Conservation (phyloP, 1,140 invertebrate species). For the Cydia amplana region DNA sequence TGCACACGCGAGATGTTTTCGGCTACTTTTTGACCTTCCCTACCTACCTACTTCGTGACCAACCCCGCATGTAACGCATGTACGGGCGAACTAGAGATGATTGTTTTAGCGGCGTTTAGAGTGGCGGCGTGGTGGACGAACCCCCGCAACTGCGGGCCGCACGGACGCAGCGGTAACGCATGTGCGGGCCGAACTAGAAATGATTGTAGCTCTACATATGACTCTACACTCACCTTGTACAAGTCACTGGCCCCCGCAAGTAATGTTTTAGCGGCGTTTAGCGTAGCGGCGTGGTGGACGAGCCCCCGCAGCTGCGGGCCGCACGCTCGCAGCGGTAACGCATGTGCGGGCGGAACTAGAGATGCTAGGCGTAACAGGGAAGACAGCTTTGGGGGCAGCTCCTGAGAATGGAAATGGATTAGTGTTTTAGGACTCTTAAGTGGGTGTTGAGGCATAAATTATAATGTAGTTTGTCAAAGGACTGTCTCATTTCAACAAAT, state of each 20-base stretch:
- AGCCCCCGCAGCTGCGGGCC: background rate
- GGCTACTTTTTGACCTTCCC: too few species aligned
- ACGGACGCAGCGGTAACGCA: background rate
- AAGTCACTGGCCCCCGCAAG: conserved; percentile 1
- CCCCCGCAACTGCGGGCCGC: background rate
- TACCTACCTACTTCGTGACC: too few species aligned
- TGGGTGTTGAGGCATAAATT: too few species aligned
- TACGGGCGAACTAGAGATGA: too few species aligned
- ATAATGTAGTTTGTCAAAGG: too few species aligned
- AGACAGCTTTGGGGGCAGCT: conserved; percentile 4
- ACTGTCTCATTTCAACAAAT: too few species aligned
- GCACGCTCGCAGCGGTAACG: background rate
- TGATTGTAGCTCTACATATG: background rate
- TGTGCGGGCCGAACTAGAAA: background rate
- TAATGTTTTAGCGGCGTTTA: background rate
- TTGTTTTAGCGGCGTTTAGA: background rate
- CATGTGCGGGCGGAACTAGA: background rate
- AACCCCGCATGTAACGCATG: background rate
- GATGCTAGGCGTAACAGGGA: background rate
- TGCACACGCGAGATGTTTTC: too few species aligned
- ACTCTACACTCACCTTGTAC: background rate
- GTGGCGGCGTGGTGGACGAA: background rate
- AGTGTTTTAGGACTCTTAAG: too few species aligned
- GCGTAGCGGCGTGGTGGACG: background rate
- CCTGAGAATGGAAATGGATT: conserved; percentile 9